phyloP scores from a whole-genome alignment of 2,113 vertebrate genomes.

The Anser cygnoides region DNA sequence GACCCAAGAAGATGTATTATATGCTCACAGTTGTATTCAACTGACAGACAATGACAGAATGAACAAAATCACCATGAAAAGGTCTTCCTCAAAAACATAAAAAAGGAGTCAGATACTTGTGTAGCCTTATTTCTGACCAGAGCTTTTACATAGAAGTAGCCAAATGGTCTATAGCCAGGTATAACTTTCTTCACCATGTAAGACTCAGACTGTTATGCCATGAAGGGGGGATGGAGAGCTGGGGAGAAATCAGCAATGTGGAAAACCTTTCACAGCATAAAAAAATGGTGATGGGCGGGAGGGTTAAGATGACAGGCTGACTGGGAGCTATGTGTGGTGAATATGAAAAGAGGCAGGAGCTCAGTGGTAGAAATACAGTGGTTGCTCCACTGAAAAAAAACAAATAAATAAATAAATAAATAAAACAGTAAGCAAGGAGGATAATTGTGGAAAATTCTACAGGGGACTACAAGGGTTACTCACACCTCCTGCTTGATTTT shows the following conservation, averaged over 20 bases:
- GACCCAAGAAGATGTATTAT: neutral
- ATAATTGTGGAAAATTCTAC: neutral
- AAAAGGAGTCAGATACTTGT: neutral
- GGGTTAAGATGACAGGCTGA: neutral
- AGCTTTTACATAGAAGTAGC: neutral
- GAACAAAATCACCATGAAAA: neutral
- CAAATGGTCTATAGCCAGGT: neutral
- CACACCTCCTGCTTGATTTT: neutral
- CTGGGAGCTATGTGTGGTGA: neutral
- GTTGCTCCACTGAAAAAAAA: neutral
- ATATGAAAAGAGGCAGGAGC: neutral
- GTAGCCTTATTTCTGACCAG: neutral
- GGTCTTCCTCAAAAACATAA: neutral
- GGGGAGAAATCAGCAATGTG: too few species aligned
- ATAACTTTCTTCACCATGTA: accelerated
- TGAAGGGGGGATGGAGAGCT: too few species aligned
- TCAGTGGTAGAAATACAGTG: neutral
- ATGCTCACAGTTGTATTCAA: neutral
- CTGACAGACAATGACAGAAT: neutral
- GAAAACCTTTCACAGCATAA: neutral
- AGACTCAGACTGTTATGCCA: neutral
- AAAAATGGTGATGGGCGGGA: neutral
- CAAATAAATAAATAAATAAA: too few species aligned
- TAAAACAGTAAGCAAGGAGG: neutral
- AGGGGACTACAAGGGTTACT: neutral